Evolutionary conservation across 2,113 vertebrate species (phyloP).

Genomic region (Tapirus terrestris): DNA sequence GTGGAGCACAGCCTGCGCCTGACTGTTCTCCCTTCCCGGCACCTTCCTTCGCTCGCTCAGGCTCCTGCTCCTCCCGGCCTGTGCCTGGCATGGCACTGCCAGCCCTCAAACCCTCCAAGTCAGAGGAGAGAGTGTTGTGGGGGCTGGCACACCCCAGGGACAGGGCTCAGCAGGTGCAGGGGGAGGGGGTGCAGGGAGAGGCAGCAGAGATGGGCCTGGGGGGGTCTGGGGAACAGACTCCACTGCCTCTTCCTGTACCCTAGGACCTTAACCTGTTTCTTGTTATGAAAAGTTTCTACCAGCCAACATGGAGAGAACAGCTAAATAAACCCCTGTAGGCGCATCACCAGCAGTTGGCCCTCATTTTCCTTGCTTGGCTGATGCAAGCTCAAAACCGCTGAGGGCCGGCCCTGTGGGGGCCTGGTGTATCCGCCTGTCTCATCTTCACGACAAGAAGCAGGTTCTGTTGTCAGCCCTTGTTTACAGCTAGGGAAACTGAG

Average conservation of each 20-base stretch:
- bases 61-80: accelerated
- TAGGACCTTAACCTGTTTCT: background rate
- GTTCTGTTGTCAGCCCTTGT: background rate
- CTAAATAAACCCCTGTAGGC: accelerated
- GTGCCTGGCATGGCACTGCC: background rate
- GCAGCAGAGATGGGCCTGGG: background rate
- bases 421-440: background rate
- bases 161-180: background rate
- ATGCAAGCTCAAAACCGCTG: background rate
- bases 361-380: background rate
- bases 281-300: background rate
- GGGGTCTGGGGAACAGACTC: background rate
- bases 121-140: background rate
- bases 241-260: background rate
- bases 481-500: background rate
- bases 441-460: background rate
- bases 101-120: background rate
- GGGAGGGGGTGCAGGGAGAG: too few relatives aligned
- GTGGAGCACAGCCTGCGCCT: background rate
- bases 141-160: too few relatives aligned
- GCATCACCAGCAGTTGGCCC: background rate
- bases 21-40: background rate
- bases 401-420: background rate
- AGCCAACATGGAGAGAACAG: background rate
- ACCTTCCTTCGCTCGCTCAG: background rate